Evolutionary conservation across 1,140 invertebrate species (phyloP), one percentile per base, ranked within the genome.

Genomic region (Oscheius sp.): DNA sequence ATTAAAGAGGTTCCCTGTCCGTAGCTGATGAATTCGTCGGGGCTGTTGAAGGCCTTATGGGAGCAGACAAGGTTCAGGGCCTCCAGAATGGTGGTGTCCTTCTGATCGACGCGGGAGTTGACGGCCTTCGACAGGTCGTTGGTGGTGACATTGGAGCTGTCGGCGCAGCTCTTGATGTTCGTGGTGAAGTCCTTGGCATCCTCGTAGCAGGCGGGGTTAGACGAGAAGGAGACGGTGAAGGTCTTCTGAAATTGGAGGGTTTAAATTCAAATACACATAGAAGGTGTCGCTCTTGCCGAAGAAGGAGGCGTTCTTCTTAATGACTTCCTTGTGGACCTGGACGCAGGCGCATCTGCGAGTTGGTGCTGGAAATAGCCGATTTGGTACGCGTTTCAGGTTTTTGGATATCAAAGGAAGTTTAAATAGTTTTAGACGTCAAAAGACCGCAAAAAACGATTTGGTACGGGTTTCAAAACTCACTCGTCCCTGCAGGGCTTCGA

Each of bases 1-100:
- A 4, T 68, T 3, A 13, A 66, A 13, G 3, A 68, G 28, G 66
- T 68, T 66, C 66, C 55, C n/a, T 3, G 4, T 31, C 66, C 66
- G 34, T 67, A 68, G 46, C 15, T 55, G 49, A 55, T 55, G 49
- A 55, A 55, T 15, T 55, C 49, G 7, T 23, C 49, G 7, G 49
- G 7, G 7, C 28, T 55, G 7, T 20, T 7, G 49, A 55, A 26
- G 23, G 49, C 7, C 7, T 15, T 26, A 15, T 55, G 7, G 7
- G 7, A 7, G 49, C 7, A 7, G 7, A 55, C 28, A 26, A 63
- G 15, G 61, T 63, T 63, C 10, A 63, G 32, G 26, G 26, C 61
- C 36, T 63, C 61, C 15, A 63, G 61, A 1, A 63, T 18, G 10
- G 32, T 42, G 28, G 31, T 63, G 26, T 63, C 31, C 32, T 34